These are phyloP conservation scores for Apis cerana DNA, from an alignment of 1,140 invertebrate genomes.

Conservation along the genomic window DNA sequence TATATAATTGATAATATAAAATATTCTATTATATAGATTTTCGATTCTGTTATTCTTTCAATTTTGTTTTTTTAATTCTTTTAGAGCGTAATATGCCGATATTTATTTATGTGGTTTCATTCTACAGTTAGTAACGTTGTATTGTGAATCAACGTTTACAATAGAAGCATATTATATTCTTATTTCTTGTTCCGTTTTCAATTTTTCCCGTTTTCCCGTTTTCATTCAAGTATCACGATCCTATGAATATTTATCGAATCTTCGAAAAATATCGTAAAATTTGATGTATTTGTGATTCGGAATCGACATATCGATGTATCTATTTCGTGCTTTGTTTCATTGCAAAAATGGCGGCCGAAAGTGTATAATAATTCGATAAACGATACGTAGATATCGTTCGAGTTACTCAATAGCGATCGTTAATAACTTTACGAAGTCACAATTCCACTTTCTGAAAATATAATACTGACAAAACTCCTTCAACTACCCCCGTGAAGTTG, in stretches of 20 bases:
- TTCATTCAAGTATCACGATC: conserved; percentile 17
- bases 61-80: conserved; percentile 3
- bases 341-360: not conserved
- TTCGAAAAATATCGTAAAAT: conserved; percentile 45
- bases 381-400: not conserved
- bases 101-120: conserved; percentile 56
- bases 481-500: conserved; percentile 55
- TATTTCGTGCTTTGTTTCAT: not conserved
- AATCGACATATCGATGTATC: not conserved
- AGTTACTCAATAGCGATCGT: not conserved
- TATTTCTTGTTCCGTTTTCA: conserved; percentile 46
- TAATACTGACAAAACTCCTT: not conserved
- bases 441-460: conserved; percentile 5
- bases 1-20: not conserved
- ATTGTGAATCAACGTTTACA: conserved; percentile 58
- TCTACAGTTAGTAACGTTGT: conserved; percentile 13
- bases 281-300: not conserved
- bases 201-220: conserved; percentile 48
- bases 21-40: conserved; percentile 13
- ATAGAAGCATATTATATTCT: conserved; percentile 53
- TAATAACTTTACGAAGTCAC: not conserved
- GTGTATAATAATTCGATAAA: not conserved
- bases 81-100: conserved; percentile 48
- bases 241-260: conserved; percentile 41
- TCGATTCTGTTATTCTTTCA: not conserved